phyloP scores from a whole-genome alignment of 53 echinoderm and acorn worm species.

The Glandiceps talaboti region DNA sequence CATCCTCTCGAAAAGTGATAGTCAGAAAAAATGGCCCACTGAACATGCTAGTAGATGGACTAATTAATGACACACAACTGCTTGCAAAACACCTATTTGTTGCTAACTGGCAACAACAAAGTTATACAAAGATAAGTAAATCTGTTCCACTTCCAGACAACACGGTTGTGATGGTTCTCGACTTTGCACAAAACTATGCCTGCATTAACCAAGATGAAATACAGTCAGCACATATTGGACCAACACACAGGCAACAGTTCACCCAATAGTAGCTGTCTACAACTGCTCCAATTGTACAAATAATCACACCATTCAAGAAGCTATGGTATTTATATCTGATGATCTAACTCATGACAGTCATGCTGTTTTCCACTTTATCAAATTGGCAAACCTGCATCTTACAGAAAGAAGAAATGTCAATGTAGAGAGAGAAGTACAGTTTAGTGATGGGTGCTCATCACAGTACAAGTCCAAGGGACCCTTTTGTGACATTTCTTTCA shows the following conservation, averaged over 20 bases:
- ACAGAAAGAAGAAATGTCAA: neutral
- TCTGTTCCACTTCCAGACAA: conserved; percentile 23
- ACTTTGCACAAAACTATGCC: conserved; percentile 7
- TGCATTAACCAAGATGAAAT: conserved; percentile 4
- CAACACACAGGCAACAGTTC: conserved; percentile 5
- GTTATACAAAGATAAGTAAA: conserved; percentile 8
- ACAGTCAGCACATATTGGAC: conserved; percentile 12
- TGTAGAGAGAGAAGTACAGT: neutral
- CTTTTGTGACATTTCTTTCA: conserved; percentile 14
- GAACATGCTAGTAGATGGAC: conserved; percentile 7
- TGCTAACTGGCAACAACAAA: conserved; percentile 21
- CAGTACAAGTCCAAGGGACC: conserved; percentile 17
- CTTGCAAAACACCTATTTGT: conserved; percentile 18
- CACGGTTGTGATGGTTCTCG: conserved; percentile 19
- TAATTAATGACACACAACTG: conserved; percentile 4
- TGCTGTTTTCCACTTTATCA: conserved; percentile 35
- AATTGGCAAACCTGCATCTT: conserved; percentile 12
- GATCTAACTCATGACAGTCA: conserved; percentile 38
- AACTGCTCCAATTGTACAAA: conserved; percentile 12
- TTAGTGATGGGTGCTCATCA: conserved; percentile 15
- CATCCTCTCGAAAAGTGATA: conserved; percentile 9
- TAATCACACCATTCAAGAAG: conserved; percentile 4
- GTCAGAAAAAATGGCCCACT: conserved; percentile 6
- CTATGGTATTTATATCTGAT: conserved; percentile 31
- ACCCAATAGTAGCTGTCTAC: conserved; percentile 37